Evolutionary conservation across 1,140 invertebrate genomes (phyloP), one percentile per base, ranked within the genome.

Genomic region (Macrostomum lignano): DNA sequence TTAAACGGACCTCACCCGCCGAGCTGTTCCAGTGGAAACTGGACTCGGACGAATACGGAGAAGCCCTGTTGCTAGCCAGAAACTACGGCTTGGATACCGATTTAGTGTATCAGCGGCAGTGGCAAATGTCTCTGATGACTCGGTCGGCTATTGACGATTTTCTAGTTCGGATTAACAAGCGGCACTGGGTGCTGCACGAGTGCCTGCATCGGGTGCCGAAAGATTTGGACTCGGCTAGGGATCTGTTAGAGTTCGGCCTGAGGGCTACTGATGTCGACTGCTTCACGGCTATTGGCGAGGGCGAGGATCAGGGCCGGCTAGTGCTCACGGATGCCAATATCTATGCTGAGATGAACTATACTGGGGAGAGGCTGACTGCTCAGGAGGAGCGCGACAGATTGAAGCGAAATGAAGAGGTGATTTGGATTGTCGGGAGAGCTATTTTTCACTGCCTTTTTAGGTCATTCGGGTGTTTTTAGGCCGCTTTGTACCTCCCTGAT

Each of bases 151-250:
- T n/a, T n/a, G n/a, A n/a, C n/a, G n/a, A n/a, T n/a, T n/a, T n/a
- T n/a, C n/a, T n/a, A n/a, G n/a, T n/a, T n/a, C n/a, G n/a, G 62
- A 69, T 77, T 25, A 66, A 62, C 7, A 73, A 75, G 54, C 63
- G 68, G 45, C 65, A 65, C n/a, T 77, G 73, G 73, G 71, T 74
- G 15, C 54, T 77, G 4, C 69, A 72, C 45, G 73, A 77, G 52
- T 77, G 74, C 46, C 56, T 72, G 37, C 68, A 70, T 40, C 52
- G 73, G 41, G 66, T 76, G 21, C 71, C 74, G 0, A 66, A 72
- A 34, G 67, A 65, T 36, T 61, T 74, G 23, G 63, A 67, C 41
- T 69, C 72, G 25, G 69, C 71, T 21, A 59, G 62, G 43, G 69
- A 73, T 46, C 52, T 77, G 20, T 52, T 77, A 7, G 57, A 71